These are phyloP conservation scores for Limnodromus scolopaceus DNA, from an alignment of 2,797 vertebrate genomes.

Conservation along the genomic window DNA sequence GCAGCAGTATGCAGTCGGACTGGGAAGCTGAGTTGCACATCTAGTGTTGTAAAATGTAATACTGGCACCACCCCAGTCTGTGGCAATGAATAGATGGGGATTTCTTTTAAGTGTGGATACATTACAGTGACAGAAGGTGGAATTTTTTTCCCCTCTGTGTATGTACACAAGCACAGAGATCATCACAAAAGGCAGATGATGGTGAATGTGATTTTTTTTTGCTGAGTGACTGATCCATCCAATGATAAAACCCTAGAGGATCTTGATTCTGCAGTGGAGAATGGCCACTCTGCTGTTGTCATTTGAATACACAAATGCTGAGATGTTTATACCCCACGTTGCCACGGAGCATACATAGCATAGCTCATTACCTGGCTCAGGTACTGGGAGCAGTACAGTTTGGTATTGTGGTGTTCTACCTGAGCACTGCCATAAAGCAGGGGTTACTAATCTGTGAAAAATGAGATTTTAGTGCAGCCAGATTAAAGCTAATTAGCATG, in stretches of 20 bases:
- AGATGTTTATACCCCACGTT: background rate
- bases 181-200: background rate
- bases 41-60: background rate
- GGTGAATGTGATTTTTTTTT: background rate
- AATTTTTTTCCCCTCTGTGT: rapidly evolving
- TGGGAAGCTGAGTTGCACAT: background rate
- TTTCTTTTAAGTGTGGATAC: background rate
- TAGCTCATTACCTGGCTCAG: background rate
- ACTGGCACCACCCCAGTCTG: background rate
- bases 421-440: background rate
- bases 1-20: background rate
- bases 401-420: background rate
- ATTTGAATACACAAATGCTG: background rate
- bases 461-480: background rate
- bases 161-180: background rate
- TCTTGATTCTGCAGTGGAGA: background rate
- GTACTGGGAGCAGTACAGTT: background rate
- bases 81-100: background rate
- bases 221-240: background rate
- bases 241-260: background rate
- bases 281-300: background rate
- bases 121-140: background rate
- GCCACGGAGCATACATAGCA: background rate
- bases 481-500: background rate
- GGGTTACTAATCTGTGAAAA: background rate